Conservation (phyloP, 2,888 invertebrate species). For the Lathronympha strigana region DNA sequence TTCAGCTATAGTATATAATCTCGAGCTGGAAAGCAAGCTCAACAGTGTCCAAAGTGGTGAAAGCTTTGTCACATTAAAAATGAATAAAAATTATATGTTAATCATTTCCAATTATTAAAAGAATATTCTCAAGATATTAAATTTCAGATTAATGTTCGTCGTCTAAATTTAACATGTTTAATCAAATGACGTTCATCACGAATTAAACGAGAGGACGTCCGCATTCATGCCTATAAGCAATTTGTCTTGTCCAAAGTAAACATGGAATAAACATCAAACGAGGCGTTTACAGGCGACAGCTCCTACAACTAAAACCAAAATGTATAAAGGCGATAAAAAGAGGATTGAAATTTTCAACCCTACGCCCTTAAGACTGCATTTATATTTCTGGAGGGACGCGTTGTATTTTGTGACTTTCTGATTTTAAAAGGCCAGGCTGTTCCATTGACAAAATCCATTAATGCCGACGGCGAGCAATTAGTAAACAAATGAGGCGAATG, state of each 20-base stretch:
- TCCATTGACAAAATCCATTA: slow-evolving; percentile 82
- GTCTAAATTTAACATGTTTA: slow-evolving; percentile 23
- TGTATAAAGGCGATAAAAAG: background rate
- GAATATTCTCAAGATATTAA: background rate
- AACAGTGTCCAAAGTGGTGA: background rate
- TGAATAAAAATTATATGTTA: background rate
- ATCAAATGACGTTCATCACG: slow-evolving; percentile 34
- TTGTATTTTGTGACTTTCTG: slow-evolving; percentile 1
- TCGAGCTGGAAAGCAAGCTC: background rate
- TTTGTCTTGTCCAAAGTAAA: slow-evolving; percentile 74
- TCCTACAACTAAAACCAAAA: slow-evolving; percentile 1
- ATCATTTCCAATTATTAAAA: background rate
- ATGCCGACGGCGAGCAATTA: slow-evolving; percentile 72
- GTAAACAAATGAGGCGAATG: slow-evolving; percentile 81
- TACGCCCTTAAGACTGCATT: background rate
- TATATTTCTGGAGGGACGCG: background rate
- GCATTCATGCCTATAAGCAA: slow-evolving; percentile 49
- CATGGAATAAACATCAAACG: slow-evolving; percentile 73
- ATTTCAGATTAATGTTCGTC: slow-evolving; percentile 13
- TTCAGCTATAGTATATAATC: too few relatives aligned
- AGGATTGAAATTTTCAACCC: background rate
- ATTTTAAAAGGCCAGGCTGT: slow-evolving; percentile 52
- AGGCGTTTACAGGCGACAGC: slow-evolving; percentile 53
- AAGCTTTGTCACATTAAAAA: background rate
- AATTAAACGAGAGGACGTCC: slow-evolving; percentile 43